Conservation (phyloP, 2,888 invertebrate species). For the Ypsolopha scabrella region DNA sequence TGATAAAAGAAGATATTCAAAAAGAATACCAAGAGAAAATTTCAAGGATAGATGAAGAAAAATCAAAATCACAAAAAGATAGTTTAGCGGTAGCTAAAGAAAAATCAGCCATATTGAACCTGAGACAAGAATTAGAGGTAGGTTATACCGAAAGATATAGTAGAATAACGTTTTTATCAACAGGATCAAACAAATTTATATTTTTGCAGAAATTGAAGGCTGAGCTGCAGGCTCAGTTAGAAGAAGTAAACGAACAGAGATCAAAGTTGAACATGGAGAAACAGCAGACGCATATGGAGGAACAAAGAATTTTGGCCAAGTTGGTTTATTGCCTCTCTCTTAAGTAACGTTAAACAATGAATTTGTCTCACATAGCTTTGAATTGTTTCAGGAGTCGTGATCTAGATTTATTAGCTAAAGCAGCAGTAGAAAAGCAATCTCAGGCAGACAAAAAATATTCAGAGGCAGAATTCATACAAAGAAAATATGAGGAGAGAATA, state of each 20-base stretch:
- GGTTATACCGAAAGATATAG: slow-evolving; percentile 21
- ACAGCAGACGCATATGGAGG: slow-evolving; percentile 54
- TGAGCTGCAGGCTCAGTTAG: slow-evolving; percentile 50
- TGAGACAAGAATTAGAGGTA: slow-evolving; percentile 57
- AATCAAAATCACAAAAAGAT: slow-evolving; percentile 38
- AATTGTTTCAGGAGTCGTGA: slow-evolving; percentile 45
- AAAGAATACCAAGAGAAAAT: slow-evolving; percentile 54
- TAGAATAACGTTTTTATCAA: background rate
- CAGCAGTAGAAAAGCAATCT: slow-evolving; percentile 70
- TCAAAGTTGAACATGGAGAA: slow-evolving; percentile 49
- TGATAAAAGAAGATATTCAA: slow-evolving; percentile 49
- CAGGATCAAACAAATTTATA: background rate
- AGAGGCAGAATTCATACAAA: slow-evolving; percentile 66
- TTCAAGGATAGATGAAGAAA: slow-evolving; percentile 49
- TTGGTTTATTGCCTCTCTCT: slow-evolving; percentile 15
- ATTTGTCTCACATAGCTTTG: background rate
- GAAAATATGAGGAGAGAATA: slow-evolving; percentile 69
- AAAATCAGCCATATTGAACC: slow-evolving; percentile 39
- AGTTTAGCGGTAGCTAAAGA: slow-evolving; percentile 41
- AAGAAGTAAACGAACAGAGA: slow-evolving; percentile 50
- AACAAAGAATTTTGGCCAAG: slow-evolving; percentile 55
- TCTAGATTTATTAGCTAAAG: slow-evolving; percentile 65
- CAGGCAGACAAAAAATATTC: slow-evolving; percentile 66
- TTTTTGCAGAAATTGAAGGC: slow-evolving; percentile 49
- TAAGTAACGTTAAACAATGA: background rate